These are phyloP conservation scores for Cryptus armator DNA, from an alignment of 2,888 invertebrate species.

Conservation along the genomic window DNA sequence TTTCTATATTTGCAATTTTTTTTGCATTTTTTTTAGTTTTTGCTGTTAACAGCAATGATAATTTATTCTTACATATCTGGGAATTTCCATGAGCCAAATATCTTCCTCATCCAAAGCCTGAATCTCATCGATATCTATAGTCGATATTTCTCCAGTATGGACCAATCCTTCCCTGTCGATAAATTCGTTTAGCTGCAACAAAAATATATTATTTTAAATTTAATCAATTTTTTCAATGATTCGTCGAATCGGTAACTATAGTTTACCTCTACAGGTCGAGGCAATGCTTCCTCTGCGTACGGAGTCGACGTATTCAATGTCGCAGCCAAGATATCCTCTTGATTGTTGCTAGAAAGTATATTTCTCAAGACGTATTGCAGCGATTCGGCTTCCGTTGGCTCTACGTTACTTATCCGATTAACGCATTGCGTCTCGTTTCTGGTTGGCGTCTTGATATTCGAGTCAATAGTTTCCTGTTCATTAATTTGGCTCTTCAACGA, in stretches of 20 bases:
- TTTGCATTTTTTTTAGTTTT: not conserved
- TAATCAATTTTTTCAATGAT: not conserved
- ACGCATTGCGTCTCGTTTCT: not conserved
- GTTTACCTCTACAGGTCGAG: slow-evolving; percentile 40
- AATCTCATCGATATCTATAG: slow-evolving; percentile 60
- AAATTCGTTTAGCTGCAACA: slow-evolving; percentile 71
- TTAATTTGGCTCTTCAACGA: slow-evolving; percentile 54
- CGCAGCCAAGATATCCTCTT: not conserved
- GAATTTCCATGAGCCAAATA: slow-evolving; percentile 75
- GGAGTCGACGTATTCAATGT: not conserved
- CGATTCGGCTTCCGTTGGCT: slow-evolving; percentile 44
- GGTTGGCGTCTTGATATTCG: not conserved
- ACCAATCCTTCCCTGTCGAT: slow-evolving; percentile 66
- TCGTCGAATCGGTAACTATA: not conserved
- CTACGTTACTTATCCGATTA: not conserved
- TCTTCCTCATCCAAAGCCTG: slow-evolving; percentile 60
- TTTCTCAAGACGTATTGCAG: slow-evolving; percentile 47
- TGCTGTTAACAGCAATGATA: not conserved
- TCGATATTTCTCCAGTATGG: slow-evolving; percentile 23
- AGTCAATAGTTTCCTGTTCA: slow-evolving; percentile 33
- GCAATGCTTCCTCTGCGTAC: not conserved
- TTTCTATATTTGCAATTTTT: too few relatives aligned
- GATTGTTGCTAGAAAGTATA: not conserved
- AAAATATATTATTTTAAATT: not conserved
- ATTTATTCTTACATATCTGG: slow-evolving; percentile 68